Evolutionary conservation across 2,797 vertebrate genomes (phyloP).

Genomic region (Crocodylus rhombifer): DNA sequence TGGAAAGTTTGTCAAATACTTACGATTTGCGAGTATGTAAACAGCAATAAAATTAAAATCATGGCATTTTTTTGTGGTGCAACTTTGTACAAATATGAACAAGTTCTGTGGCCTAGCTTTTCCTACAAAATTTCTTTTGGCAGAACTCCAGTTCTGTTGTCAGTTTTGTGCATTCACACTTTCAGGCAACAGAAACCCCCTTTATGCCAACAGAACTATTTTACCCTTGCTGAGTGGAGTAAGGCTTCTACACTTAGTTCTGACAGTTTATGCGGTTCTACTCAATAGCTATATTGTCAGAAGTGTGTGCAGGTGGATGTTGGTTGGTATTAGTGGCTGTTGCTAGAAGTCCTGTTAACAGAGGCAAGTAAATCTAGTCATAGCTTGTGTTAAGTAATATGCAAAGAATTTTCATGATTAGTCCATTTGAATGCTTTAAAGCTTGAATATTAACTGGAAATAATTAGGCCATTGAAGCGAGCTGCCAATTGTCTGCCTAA

Average conservation of each 20-base stretch:
- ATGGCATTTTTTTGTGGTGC: not conserved
- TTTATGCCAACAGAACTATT: too few relatives aligned
- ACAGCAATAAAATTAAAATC: not conserved
- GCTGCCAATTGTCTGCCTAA: not conserved
- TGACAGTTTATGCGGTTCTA: too few relatives aligned
- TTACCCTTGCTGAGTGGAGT: too few relatives aligned
- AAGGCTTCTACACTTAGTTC: too few relatives aligned
- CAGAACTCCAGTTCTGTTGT: too few relatives aligned
- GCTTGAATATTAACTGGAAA: not conserved
- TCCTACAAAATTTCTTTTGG: too few relatives aligned
- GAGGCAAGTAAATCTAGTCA: too few relatives aligned
- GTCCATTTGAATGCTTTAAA: not conserved
- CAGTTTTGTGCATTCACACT: not conserved
- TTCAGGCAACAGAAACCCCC: not conserved
- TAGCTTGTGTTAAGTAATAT: rapidly evolving
- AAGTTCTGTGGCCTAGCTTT: too few relatives aligned
- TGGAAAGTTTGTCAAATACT: not conserved
- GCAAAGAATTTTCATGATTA: not conserved
- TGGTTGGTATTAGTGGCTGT: too few relatives aligned
- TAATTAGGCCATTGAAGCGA: not conserved
- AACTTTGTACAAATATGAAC: not conserved
- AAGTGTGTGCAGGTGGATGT: too few relatives aligned
- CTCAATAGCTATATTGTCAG: too few relatives aligned
- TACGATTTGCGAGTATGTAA: not conserved
- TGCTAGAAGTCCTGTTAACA: too few relatives aligned